phyloP scores from a whole-genome alignment of 2,113 vertebrate genomes.

The Chaetops frenatus region DNA sequence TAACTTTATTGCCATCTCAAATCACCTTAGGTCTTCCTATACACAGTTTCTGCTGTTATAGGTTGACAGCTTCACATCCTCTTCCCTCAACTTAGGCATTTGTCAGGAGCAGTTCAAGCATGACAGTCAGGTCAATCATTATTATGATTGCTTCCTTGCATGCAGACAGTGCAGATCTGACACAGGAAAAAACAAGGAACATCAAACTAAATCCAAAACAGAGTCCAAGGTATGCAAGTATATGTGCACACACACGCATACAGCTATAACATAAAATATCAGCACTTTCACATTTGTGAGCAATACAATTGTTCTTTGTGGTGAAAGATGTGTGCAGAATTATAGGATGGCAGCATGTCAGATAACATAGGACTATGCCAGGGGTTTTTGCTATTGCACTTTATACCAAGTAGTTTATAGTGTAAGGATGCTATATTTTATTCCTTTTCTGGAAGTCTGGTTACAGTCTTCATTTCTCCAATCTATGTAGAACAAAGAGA shows the following conservation, averaged over 20 bases:
- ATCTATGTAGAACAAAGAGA: background rate
- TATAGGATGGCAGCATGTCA: background rate
- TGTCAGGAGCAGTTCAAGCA: background rate
- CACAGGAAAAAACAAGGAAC: background rate
- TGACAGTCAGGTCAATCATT: background rate
- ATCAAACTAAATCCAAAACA: background rate
- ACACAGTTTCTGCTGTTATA: background rate
- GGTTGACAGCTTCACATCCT: background rate
- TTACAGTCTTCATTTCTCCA: background rate
- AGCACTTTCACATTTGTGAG: background rate
- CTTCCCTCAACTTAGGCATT: background rate
- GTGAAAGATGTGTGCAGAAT: background rate
- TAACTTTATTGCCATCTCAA: too few species aligned
- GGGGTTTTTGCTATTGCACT: background rate
- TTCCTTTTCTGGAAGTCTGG: background rate
- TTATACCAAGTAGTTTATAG: background rate
- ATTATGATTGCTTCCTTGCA: background rate
- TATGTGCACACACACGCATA: accelerated
- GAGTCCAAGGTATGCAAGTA: background rate
- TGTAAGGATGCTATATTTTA: background rate
- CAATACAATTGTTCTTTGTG: background rate
- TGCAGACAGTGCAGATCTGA: background rate
- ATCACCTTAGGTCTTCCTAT: too few species aligned
- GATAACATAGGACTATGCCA: background rate
- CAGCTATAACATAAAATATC: background rate